Conservation (phyloP, 2,113 vertebrate species). For the Dissostichus mawsoni region DNA sequence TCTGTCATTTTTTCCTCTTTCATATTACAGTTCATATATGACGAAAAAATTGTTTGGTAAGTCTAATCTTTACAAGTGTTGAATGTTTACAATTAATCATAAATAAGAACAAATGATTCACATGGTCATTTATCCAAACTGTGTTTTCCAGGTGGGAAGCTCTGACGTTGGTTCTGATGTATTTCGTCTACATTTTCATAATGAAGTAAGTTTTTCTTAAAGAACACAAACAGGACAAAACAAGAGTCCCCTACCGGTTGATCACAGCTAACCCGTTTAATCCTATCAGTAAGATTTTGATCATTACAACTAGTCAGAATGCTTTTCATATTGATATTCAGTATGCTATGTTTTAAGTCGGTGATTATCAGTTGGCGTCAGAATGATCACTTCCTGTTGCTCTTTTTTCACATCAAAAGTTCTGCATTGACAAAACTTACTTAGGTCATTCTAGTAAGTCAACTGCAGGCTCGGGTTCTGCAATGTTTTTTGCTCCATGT, state of each 20-base stretch:
- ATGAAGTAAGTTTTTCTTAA: slow-evolving; percentile 93
- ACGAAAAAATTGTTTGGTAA: slow-evolving; percentile 97
- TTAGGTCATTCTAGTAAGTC: not conserved
- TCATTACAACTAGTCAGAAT: not conserved
- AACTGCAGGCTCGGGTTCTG: not conserved
- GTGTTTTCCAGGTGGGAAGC: slow-evolving; percentile 93
- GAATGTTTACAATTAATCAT: not conserved
- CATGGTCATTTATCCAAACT: not conserved
- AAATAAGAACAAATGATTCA: not conserved
- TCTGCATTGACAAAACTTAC: too few relatives aligned
- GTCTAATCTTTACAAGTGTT: slow-evolving; percentile 53
- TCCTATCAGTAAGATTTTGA: not conserved
- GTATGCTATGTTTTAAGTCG: not conserved
- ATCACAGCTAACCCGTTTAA: not conserved
- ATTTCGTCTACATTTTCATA: slow-evolving; percentile 95
- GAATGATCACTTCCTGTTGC: not conserved
- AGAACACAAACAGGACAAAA: not conserved
- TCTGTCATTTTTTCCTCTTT: slow-evolving; percentile 61
- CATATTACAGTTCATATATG: slow-evolving; percentile 94
- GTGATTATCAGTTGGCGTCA: not conserved
- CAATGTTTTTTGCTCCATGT: not conserved
- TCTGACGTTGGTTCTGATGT: slow-evolving; percentile 93
- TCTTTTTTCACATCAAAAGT: not conserved
- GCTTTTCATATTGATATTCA: not conserved
- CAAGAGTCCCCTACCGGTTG: not conserved